Base-by-base conservation (phyloP, 2,888 invertebrate genomes). In the Morpho deidamia region DNA sequence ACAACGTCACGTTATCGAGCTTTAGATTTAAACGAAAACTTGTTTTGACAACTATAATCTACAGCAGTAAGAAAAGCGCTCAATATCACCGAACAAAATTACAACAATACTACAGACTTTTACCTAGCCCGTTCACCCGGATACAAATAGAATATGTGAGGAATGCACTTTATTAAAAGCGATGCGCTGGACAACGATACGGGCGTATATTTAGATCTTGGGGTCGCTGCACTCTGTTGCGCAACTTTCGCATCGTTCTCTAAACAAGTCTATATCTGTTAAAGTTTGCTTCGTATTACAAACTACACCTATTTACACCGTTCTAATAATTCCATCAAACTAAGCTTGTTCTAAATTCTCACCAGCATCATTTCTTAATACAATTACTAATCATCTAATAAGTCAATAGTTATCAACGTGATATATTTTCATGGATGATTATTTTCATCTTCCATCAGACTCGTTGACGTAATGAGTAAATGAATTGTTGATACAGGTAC, bases 401-500 rank as follows among this genome's bases (percentile, higher is more conserved):
- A 23, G 23, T 23, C 23, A 23, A 23, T 23, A 23, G 52, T 60
- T 51, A 55, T 51, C 38, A 60, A 63, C 63, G 51, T 49, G 42
- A 38, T 37, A 69, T 67, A 65, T 70, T 64, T n/a, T n/a, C n/a
- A n/a, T n/a, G n/a, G n/a, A n/a, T n/a, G n/a, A n/a, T n/a, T n/a
- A n/a, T n/a, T 41, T 40, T 55, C 61, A 60, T 60, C 65, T 59
- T 39, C 54, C 55, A 57, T 44, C 51, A 61, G 46, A 60, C 47
- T 51, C 59, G 69, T 67, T 67, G 62, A 66, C 68, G 66, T 74
- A 74, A 75, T 76, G 64, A 70, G 68, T 69, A 57, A 71, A n/a
- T n/a, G n/a, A n/a, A 79, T 87, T 86, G 68, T 88, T 88, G 81
- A 80, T 82, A 77, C 89, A 89, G 89, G 89, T 89, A 89, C 88